These are phyloP conservation scores for Eilema sororculum DNA, from an alignment of 2,888 invertebrate species.

Conservation along the genomic window DNA sequence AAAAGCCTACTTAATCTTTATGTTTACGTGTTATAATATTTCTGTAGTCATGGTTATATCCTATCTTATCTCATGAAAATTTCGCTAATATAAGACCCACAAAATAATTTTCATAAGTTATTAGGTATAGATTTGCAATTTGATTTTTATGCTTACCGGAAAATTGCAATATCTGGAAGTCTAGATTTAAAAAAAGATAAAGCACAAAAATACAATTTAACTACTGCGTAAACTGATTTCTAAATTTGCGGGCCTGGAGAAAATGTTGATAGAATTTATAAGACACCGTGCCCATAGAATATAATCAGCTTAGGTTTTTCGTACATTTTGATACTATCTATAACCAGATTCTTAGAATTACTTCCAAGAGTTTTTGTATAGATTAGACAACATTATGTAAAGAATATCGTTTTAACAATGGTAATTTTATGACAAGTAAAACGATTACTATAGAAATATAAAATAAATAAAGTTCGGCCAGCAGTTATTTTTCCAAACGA, in stretches of 20 bases:
- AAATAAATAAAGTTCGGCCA: neutral
- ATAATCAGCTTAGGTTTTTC: neutral
- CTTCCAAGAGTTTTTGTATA: neutral
- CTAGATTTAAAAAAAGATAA: neutral
- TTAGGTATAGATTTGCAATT: neutral
- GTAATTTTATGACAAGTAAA: neutral
- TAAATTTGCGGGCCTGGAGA: neutral
- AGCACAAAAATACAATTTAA: neutral
- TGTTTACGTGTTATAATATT: neutral
- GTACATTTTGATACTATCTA: neutral
- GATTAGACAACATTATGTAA: neutral
- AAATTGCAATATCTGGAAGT: conserved; percentile 1
- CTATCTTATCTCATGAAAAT: neutral
- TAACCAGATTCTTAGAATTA: neutral
- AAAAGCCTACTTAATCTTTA: neutral
- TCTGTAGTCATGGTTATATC: neutral
- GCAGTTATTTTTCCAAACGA: neutral
- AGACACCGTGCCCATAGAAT: neutral
- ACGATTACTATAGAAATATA: neutral
- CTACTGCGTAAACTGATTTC: conserved; percentile 1
- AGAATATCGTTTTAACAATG: conserved; percentile 4
- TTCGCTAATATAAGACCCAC: neutral
- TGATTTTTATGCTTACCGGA: neutral
- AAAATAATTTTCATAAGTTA: neutral
- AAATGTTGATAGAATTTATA: neutral